These are phyloP conservation scores for Trissolcus brochymenae DNA, from an alignment of 2,888 invertebrate species.

Conservation along the genomic window DNA sequence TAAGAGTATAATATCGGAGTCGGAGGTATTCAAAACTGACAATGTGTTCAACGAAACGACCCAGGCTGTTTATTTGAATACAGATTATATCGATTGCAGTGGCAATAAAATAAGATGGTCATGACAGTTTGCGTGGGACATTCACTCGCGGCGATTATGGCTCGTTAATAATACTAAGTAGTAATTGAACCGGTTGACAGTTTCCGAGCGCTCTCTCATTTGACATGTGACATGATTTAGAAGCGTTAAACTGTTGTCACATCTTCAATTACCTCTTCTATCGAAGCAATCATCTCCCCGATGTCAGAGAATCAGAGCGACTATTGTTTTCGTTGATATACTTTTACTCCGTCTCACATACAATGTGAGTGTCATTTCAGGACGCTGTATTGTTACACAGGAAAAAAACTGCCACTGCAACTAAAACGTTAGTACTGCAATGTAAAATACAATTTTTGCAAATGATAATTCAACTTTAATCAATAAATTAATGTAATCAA, in stretches of 20 bases:
- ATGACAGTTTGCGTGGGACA: conserved; percentile 66
- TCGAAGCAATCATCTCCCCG: conserved; percentile 65
- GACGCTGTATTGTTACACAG: too few species aligned
- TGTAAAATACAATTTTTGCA: too few species aligned
- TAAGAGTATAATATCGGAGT: too few species aligned
- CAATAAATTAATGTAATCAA: too few species aligned
- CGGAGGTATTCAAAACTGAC: conserved; percentile 7
- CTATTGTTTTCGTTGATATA: conserved; percentile 47
- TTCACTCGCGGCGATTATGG: conserved; percentile 58
- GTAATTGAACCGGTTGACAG: conserved; percentile 74
- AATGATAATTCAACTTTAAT: too few species aligned
- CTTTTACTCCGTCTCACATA: conserved; percentile 31
- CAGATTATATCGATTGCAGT: conserved; percentile 47
- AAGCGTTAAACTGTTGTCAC: conserved; percentile 75
- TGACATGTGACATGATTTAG: conserved; percentile 76
- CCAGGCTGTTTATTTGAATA: conserved; percentile 33
- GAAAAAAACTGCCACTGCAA: too few species aligned
- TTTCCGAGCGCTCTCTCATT: conserved; percentile 72
- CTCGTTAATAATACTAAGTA: conserved; percentile 71
- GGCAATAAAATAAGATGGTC: conserved; percentile 60
- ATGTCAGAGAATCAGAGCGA: conserved; percentile 39
- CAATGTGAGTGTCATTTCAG: too few species aligned
- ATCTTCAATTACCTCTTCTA: conserved; percentile 73
- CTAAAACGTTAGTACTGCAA: too few species aligned
- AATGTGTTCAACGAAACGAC: conserved; percentile 22